phyloP scores from a whole-genome alignment of 2,888 invertebrate species.

The Cryptosula pallasiana region DNA sequence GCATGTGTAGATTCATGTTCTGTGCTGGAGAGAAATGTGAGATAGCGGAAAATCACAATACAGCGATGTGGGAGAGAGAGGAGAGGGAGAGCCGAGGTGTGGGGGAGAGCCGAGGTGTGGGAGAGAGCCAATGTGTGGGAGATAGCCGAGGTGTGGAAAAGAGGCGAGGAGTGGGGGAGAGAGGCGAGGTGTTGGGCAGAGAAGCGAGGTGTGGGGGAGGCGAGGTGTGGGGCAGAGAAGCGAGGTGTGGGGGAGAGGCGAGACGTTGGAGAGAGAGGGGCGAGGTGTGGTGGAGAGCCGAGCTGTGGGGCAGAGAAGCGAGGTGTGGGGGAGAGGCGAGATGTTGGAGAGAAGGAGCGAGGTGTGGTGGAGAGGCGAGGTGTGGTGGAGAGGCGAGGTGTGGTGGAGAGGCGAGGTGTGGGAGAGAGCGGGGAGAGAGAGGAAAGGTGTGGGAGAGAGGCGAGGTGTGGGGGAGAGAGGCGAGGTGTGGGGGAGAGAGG shows the following conservation, averaged over 20 bases:
- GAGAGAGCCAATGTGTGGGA: no score
- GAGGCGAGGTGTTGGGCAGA: neutral
- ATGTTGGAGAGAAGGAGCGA: neutral
- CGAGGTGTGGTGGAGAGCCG: neutral
- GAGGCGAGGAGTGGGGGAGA: neutral
- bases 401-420: neutral
- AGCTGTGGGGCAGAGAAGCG: no score
- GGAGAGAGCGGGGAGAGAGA: neutral
- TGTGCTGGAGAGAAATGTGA: neutral
- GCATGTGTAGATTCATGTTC: no score
- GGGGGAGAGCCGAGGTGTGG: no score
- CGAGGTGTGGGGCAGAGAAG: neutral
- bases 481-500: no score
- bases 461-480: neutral
- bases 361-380: neutral
- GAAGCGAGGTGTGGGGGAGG: no score
- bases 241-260: no score
- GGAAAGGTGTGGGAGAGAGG: neutral
- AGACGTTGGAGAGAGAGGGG: neutral
- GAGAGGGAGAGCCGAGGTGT: no score
- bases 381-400: neutral
- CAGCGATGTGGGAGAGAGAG: no score
- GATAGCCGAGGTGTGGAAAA: neutral
- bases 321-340: no score
- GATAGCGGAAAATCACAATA: no score